Percentiles rank a stretch among this genome's conserved stretches.
Evolutionary conservation across 2,888 invertebrate species (phyloP).

Genomic region (Drosophila stalkeri): DNA sequence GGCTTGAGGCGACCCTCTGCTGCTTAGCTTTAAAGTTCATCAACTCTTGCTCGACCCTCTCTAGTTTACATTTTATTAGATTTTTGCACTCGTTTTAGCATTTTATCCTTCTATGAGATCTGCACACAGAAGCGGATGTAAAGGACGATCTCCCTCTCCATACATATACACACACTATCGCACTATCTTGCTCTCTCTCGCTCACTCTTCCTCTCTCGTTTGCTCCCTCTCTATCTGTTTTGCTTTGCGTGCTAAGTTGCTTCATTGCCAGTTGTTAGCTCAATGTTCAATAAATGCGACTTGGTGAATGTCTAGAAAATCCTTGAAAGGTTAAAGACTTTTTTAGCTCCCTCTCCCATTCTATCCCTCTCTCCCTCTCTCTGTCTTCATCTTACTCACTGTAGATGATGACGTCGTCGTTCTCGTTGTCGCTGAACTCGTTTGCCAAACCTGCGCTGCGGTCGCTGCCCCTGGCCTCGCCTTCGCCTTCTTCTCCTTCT

Average conservation of each 20-base stretch:
- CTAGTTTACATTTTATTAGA: conserved; percentile 57
- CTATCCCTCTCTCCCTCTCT: neutral
- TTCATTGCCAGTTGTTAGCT: conserved; percentile 45
- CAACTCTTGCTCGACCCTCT: conserved; percentile 59
- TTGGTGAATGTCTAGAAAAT: conserved; percentile 72
- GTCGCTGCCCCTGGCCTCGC: conserved; percentile 76
- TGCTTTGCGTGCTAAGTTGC: conserved; percentile 12
- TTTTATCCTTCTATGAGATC: conserved; percentile 60
- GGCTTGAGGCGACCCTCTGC: conserved; percentile 16
- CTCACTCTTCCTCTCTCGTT: neutral
- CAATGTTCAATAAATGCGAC: conserved; percentile 71
- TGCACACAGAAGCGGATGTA: conserved; percentile 34
- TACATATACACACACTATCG: neutral
- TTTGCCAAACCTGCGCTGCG: conserved; percentile 74
- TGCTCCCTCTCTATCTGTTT: neutral
- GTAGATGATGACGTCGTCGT: conserved; percentile 10
- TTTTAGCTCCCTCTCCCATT: neutral
- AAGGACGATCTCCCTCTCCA: conserved; percentile 17
- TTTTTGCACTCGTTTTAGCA: conserved; percentile 57
- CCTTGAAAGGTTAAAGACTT: conserved; percentile 84
- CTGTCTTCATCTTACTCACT: neutral
- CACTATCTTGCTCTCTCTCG: neutral
- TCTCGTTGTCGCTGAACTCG: conserved; percentile 61
- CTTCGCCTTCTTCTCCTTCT: conserved; percentile 15
- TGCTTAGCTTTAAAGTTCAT: conserved; percentile 65